Conservation (phyloP, 1,140 invertebrate genomes). For the Thereuonema tuberculata region DNA sequence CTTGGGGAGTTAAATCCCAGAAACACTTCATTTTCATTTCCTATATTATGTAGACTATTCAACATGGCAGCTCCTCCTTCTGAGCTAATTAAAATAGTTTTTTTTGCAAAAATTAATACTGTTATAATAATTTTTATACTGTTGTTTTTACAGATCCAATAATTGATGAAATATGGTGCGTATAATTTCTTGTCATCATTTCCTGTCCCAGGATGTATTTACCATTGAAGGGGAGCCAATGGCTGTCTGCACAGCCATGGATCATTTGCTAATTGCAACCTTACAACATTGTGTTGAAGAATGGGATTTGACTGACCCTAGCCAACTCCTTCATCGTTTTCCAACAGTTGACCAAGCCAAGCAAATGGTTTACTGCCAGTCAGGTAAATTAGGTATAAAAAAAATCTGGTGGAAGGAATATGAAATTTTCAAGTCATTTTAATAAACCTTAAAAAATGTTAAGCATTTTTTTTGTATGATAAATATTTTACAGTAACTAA, state of each 20-base stretch:
- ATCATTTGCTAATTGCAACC: constrained; percentile 37
- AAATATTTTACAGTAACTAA: no score
- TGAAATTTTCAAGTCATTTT: background rate
- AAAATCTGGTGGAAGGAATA: background rate
- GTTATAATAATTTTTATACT: no score
- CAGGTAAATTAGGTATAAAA: no score
- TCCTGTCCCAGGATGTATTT: constrained; percentile 46
- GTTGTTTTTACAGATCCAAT: no score
- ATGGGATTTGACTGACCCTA: constrained; percentile 36
- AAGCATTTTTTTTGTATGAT: no score
- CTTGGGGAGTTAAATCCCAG: no score
- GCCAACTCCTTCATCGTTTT: constrained; percentile 40
- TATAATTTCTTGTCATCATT: constrained; percentile 53
- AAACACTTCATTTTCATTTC: no score
- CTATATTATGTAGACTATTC: no score
- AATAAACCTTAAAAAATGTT: no score
- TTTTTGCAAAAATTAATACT: no score
- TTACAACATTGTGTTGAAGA: constrained; percentile 47
- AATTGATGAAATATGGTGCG: constrained; percentile 42
- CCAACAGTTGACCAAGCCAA: constrained; percentile 48
- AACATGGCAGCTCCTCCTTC: no score
- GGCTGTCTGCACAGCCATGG: constrained; percentile 39
- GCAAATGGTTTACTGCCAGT: constrained; percentile 41
- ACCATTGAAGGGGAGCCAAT: constrained; percentile 46
- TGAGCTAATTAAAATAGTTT: no score